Evolutionary conservation across 2,113 vertebrate genomes (phyloP).

Genomic region (Ondatra zibethicus): DNA sequence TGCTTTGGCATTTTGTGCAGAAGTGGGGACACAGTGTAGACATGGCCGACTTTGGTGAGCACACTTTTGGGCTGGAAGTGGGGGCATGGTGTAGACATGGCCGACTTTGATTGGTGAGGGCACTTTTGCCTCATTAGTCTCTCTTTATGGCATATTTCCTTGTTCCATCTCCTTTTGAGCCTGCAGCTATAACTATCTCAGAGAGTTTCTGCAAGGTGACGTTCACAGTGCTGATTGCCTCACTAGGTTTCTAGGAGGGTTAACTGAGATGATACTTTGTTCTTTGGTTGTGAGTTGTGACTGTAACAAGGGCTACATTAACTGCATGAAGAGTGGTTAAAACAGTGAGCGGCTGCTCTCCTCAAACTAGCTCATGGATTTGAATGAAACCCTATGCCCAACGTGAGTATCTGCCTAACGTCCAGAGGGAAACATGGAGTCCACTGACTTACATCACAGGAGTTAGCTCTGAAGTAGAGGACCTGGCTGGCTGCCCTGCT

Average conservation of each 20-base stretch:
- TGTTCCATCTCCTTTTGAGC: neutral
- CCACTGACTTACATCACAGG: neutral
- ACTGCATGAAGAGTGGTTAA: neutral
- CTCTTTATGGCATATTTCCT: neutral
- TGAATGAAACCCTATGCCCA: neutral
- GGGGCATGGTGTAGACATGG: no score
- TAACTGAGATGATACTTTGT: neutral
- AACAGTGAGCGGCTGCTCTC: neutral
- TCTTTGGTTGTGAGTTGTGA: slow-evolving; percentile 32
- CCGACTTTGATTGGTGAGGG: neutral
- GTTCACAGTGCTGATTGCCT: neutral
- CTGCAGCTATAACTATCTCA: neutral
- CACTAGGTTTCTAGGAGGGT: neutral
- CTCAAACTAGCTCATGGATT: neutral
- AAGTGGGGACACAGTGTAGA: neutral
- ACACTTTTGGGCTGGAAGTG: neutral
- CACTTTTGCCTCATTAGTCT: fast-evolving
- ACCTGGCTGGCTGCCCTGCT: neutral
- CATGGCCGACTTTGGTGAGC: no score
- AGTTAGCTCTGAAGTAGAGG: neutral
- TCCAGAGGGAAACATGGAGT: neutral
- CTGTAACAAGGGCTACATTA: neutral
- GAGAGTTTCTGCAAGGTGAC: neutral
- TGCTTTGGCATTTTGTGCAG: neutral
- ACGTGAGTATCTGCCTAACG: neutral